Conservation (phyloP, 2,888 invertebrate genomes). For the Rhyacophila evoluta region DNA sequence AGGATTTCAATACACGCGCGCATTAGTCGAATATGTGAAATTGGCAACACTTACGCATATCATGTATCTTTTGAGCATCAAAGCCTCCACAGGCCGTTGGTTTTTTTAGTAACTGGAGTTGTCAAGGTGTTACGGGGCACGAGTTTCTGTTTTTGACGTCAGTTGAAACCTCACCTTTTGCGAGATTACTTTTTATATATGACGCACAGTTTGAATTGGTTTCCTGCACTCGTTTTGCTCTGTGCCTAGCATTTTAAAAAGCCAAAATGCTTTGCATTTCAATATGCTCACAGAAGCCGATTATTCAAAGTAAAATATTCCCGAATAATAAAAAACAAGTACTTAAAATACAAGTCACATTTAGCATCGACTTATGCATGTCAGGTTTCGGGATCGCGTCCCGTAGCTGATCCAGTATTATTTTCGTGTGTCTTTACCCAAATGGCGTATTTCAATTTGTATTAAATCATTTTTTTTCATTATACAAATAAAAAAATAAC, state of each 20-base stretch:
- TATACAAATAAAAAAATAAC: no score
- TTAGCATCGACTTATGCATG: no score
- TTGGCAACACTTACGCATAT: background rate
- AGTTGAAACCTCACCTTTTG: conserved; percentile 16
- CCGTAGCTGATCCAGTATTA: no score
- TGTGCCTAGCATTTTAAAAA: background rate
- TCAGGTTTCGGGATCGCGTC: no score
- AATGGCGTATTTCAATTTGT: no score
- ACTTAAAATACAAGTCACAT: no score
- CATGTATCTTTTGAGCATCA: background rate
- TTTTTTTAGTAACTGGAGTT: conserved; percentile 25
- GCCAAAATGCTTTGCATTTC: no score
- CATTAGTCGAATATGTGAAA: background rate
- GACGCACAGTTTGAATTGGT: background rate
- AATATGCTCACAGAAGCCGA: no score
- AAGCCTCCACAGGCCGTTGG: conserved; percentile 1
- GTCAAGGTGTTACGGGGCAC: conserved; percentile 46
- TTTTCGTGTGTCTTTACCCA: no score
- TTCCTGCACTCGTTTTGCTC: conserved; percentile 14
- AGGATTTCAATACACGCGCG: conserved; percentile 13
- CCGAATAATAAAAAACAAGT: no score
- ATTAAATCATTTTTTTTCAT: no score
- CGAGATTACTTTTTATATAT: background rate
- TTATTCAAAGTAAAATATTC: no score
- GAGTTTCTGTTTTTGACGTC: conserved; percentile 48